Percentiles rank a stretch among this genome's conserved stretches.
These are phyloP conservation scores for Sebastes matsubarae DNA, from an alignment of 2,797 vertebrate species.

Conservation along the genomic window DNA sequence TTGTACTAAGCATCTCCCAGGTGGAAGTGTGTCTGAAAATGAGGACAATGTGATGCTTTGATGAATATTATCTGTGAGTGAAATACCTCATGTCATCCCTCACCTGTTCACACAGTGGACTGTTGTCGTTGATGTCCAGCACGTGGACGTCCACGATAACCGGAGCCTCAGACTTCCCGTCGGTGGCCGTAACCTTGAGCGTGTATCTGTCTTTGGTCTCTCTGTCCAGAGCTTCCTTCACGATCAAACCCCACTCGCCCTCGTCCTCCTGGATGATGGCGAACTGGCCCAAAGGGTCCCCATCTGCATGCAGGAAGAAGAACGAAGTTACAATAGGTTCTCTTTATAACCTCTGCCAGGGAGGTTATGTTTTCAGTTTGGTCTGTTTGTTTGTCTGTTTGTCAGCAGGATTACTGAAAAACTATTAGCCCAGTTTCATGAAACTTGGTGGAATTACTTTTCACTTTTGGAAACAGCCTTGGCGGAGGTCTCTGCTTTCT, in stretches of 20 bases:
- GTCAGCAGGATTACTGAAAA: too few relatives aligned
- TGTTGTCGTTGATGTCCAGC: conserved; percentile 97
- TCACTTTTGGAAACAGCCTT: too few relatives aligned
- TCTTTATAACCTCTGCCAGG: not conserved
- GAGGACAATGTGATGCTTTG: not conserved
- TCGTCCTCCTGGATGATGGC: conserved; percentile 86
- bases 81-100: not conserved
- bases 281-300: conserved; percentile 91
- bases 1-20: not conserved
- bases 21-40: not conserved
- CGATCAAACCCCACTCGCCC: conserved; percentile 88
- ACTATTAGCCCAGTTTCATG: too few relatives aligned
- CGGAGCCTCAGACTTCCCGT: conserved; percentile 92
- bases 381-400: too few relatives aligned
- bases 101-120: conserved; percentile 94
- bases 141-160: conserved; percentile 90
- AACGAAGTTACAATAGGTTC: not conserved
- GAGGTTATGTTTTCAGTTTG: too few relatives aligned
- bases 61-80: not conserved
- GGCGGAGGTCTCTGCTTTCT: too few relatives aligned
- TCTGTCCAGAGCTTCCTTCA: conserved; percentile 90
- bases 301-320: conserved; percentile 78
- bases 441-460: too few relatives aligned
- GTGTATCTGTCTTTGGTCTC: conserved; percentile 88
- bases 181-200: conserved; percentile 90